Evolutionary conservation across 2,888 invertebrate genomes (phyloP), one percentile per base, ranked within the genome.

Genomic region (Oxytorus armatus): DNA sequence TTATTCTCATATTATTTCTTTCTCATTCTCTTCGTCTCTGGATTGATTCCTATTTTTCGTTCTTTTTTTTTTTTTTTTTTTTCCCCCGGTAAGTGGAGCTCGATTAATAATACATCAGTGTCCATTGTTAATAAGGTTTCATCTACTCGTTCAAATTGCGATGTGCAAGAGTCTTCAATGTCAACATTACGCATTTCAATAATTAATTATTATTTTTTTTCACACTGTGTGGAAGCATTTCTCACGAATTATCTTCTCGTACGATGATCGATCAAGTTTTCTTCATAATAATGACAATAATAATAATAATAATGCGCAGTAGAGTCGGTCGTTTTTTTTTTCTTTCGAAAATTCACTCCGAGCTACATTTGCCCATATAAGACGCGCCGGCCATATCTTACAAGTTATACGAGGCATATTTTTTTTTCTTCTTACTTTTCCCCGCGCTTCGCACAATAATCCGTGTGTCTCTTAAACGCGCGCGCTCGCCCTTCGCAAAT

Each of bases 61-160:
- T 79, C 65, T 8, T 36, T 33, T 29, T 10, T 49, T 7, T 59
- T 36, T 3, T 16, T n/a, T 59, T 47, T 57, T 42, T 73, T n/a
- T n/a, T n/a, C n/a, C n/a, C n/a, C n/a, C 73, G 66, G n/a, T 16
- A 53, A 39, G 29, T 61, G 51, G 55, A 63, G 36, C 33, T 70
- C 23, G 36, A 63, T 61, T 73, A 23, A 18, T 68, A 39, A 47
- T 18, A 8, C 5, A 59, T n/a, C n/a, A n/a, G n/a, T n/a, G n/a
- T 18, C 59, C 11, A 10, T 14, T 49, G 36, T 72, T 11, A 16
- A 86, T 84, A 76, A 85, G 83, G 84, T 77, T 82, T 78, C 55
- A 65, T 77, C 73, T 59, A 57, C 57, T 36, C 63, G 33, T 68
- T 55, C 39, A 10, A 44, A 29, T 65, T 49, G 10, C n/a, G 23